These are phyloP conservation scores for Andrena haemorrhoa DNA, from an alignment of 2,888 invertebrate genomes.

Conservation along the genomic window DNA sequence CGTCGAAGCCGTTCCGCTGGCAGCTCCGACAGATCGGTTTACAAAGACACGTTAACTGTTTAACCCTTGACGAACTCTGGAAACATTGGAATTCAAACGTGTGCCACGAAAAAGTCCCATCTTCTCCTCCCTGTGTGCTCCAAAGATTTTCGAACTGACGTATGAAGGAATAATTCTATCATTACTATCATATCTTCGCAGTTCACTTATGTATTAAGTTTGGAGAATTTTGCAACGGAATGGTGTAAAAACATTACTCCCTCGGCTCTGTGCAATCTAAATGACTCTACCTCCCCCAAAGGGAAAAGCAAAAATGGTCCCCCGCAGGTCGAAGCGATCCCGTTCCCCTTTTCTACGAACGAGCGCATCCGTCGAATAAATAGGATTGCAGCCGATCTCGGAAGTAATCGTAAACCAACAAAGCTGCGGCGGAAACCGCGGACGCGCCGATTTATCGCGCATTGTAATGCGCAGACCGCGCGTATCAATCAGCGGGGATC, in stretches of 20 bases:
- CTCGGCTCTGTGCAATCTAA: too few species aligned
- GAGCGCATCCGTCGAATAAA: constrained; percentile 1
- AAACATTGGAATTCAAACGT: neutral
- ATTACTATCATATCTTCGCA: too few species aligned
- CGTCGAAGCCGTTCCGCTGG: neutral
- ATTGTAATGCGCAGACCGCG: constrained; percentile 34
- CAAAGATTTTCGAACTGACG: too few species aligned
- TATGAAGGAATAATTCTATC: too few species aligned
- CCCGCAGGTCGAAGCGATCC: neutral
- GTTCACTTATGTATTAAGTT: too few species aligned
- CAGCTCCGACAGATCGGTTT: constrained; percentile 10
- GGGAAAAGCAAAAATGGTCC: too few species aligned
- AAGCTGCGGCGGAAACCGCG: neutral
- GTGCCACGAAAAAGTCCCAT: neutral
- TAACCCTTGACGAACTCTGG: neutral
- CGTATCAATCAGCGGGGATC: constrained; percentile 52
- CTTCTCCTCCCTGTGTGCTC: neutral
- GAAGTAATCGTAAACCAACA: neutral
- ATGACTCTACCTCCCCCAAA: too few species aligned
- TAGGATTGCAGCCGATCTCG: constrained; percentile 8
- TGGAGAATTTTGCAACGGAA: too few species aligned
- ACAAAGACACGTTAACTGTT: constrained; percentile 1
- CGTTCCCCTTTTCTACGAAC: neutral
- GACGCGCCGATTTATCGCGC: constrained; percentile 42
- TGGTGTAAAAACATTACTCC: too few species aligned